Conservation (phyloP, 2,797 vertebrate species). For the Myripristis murdjan region DNA sequence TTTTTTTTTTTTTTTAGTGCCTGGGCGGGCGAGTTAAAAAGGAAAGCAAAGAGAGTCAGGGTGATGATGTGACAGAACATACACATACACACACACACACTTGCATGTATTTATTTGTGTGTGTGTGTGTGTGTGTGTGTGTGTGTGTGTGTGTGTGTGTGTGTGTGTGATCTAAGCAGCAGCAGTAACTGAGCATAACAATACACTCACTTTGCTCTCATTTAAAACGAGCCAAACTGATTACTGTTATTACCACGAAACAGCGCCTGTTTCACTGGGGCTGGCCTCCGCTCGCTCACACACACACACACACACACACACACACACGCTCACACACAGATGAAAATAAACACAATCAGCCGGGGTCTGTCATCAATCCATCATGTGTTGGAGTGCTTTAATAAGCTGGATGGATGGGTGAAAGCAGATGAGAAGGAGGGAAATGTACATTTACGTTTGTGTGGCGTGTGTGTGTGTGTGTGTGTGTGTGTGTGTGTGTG, state of each 20-base stretch:
- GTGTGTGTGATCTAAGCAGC: constrained; percentile 39
- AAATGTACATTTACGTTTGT: constrained; percentile 12
- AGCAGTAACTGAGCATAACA: constrained; percentile 57
- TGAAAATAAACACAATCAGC: constrained; percentile 62
- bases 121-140: no score
- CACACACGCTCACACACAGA: constrained; percentile 12
- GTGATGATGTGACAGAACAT: constrained; percentile 21
- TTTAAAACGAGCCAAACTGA: constrained; percentile 53
- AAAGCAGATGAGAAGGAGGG: constrained; percentile 13
- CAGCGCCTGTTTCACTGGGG: constrained; percentile 36
- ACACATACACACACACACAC: no score
- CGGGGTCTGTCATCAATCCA: constrained; percentile 49
- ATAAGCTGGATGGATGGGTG: constrained; percentile 38
- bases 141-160: no score
- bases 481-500: constrained; percentile 19
- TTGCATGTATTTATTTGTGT: constrained; percentile 49
- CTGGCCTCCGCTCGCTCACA: constrained; percentile 29
- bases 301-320: background rate
- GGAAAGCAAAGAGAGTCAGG: constrained; percentile 1
- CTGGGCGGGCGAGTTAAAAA: background rate
- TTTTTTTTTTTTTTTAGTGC: no score
- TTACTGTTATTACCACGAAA: constrained; percentile 61
- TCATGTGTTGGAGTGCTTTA: constrained; percentile 54
- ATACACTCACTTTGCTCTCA: constrained; percentile 47
- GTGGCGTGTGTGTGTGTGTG: constrained; percentile 21